These are phyloP conservation scores for Benthosema pterotum DNA, from an alignment of 2,797 vertebrate species.

Conservation along the genomic window DNA sequence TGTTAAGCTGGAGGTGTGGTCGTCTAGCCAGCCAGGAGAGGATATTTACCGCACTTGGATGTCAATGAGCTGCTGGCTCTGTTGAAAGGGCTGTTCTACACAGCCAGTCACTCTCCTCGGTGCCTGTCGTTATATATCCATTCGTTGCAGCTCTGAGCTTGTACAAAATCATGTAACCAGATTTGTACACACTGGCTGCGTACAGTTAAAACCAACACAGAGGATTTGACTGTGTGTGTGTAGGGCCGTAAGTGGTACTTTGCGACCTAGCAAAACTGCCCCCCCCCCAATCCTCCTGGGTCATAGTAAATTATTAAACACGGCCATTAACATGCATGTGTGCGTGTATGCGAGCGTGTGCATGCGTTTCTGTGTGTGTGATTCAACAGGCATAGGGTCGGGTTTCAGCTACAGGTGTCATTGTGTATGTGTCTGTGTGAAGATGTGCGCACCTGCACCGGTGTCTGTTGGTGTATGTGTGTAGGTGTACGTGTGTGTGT, in stretches of 20 bases:
- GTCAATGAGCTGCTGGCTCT: no score
- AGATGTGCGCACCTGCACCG: neutral
- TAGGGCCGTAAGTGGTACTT: neutral
- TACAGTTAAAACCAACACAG: no score
- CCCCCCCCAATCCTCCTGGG: neutral
- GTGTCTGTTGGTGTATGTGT: neutral
- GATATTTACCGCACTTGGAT: conserved; percentile 3
- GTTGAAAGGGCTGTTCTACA: no score
- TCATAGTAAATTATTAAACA: conserved; percentile 47
- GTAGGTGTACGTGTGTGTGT: neutral
- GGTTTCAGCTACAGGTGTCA: conserved; percentile 6
- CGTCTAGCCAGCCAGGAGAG: conserved; percentile 2
- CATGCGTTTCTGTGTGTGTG: conserved; percentile 1
- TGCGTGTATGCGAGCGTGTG: neutral
- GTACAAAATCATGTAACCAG: neutral
- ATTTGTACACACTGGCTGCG: no score
- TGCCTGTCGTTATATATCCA: no score
- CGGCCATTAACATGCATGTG: neutral
- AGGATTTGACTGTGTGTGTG: neutral
- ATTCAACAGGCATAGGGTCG: conserved; percentile 6
- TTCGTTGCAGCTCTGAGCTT: no score
- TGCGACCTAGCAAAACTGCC: conserved; percentile 1
- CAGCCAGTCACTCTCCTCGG: no score
- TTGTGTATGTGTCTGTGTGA: neutral
- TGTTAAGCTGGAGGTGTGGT: conserved; percentile 24